A percentile compares a stretch with the other conserved stretches of the same genome.
phyloP scores from a whole-genome alignment of 2,888 invertebrate genomes.

The Dromius quadrimaculatus region DNA sequence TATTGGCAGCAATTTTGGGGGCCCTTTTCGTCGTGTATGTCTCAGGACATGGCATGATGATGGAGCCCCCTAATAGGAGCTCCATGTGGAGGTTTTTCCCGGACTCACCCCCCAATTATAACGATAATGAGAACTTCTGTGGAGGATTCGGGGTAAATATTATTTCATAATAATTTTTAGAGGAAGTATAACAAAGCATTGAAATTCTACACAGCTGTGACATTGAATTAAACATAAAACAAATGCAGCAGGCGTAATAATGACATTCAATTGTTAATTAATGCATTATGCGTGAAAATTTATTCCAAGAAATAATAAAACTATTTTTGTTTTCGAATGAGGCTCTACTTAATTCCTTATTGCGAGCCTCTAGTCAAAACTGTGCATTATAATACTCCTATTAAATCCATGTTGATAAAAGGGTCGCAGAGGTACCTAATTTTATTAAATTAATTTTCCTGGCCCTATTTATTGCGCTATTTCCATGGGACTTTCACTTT shows the following conservation, averaged over 20 bases:
- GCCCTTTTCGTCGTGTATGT: slow-evolving; percentile 55
- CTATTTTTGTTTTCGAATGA: too few relatives aligned
- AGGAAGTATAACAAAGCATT: neutral
- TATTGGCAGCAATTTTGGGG: slow-evolving; percentile 30
- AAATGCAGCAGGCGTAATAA: neutral
- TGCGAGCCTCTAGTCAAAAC: too few relatives aligned
- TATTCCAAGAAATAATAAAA: too few relatives aligned
- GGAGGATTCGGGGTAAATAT: slow-evolving; percentile 65
- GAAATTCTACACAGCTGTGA: neutral
- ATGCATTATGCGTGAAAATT: neutral
- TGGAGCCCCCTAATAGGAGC: slow-evolving; percentile 68
- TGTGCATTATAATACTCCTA: too few relatives aligned
- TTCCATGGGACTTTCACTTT: too few relatives aligned
- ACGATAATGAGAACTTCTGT: slow-evolving; percentile 69
- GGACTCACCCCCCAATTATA: slow-evolving; percentile 66
- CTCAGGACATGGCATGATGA: slow-evolving; percentile 68
- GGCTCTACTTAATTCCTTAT: too few relatives aligned
- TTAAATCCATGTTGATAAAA: too few relatives aligned
- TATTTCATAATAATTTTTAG: neutral
- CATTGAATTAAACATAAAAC: neutral
- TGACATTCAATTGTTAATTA: neutral
- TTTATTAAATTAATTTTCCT: too few relatives aligned
- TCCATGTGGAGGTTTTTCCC: slow-evolving; percentile 69
- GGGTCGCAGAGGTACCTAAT: too few relatives aligned
- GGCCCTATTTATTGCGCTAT: too few relatives aligned